phyloP scores from a whole-genome alignment of 2,888 invertebrate genomes.

The Erebia palarica region DNA sequence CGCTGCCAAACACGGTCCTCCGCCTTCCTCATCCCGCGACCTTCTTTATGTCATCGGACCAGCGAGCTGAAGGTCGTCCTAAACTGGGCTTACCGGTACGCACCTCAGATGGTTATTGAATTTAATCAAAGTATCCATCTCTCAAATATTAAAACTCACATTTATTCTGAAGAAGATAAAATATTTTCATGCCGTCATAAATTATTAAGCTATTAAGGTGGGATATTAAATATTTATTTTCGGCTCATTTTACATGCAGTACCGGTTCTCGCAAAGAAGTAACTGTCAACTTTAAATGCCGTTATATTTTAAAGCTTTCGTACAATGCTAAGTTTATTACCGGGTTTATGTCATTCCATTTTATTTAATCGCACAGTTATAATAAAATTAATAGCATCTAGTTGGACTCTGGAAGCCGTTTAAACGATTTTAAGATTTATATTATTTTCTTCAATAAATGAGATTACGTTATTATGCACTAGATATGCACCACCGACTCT shows the following conservation, averaged over 20 bases:
- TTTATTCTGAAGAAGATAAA: slow-evolving; percentile 8
- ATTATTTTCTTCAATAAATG: neutral
- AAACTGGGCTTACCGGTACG: too few relatives aligned
- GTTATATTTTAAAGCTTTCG: slow-evolving; percentile 10
- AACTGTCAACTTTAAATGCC: slow-evolving; percentile 10
- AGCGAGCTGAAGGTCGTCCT: too few relatives aligned
- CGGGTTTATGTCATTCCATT: slow-evolving; percentile 1
- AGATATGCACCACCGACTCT: too few relatives aligned
- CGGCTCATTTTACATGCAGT: slow-evolving; percentile 2
- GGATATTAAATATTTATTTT: slow-evolving; percentile 9
- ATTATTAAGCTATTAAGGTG: slow-evolving; percentile 8
- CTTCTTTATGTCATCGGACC: too few relatives aligned
- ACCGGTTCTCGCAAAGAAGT: slow-evolving; percentile 5
- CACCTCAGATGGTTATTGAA: too few relatives aligned
- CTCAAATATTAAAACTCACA: neutral
- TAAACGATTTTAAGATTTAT: neutral
- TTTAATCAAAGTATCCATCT: too few relatives aligned
- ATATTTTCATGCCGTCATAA: slow-evolving; percentile 11
- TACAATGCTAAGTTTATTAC: slow-evolving; percentile 9
- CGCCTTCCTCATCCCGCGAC: too few relatives aligned
- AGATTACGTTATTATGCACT: neutral
- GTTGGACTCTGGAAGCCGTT: neutral
- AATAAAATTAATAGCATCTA: neutral
- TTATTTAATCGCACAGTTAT: slow-evolving; percentile 11
- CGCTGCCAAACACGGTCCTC: too few relatives aligned